Evolutionary conservation across 2,888 invertebrate species (phyloP).

Genomic region (Deilephila porcellus): DNA sequence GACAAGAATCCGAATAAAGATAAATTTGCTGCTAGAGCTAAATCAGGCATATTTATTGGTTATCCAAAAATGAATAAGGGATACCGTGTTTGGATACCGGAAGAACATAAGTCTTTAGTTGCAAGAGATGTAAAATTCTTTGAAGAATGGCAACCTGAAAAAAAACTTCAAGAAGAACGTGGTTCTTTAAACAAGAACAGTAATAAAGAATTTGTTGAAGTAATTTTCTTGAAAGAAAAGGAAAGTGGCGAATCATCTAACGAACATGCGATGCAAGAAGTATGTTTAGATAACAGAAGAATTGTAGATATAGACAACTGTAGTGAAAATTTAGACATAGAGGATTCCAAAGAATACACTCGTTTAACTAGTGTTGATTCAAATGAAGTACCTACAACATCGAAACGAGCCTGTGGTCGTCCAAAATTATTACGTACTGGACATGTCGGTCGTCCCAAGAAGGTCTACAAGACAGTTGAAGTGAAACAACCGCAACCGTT

Average conservation of each 20-base stretch:
- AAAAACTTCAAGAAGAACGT: not conserved
- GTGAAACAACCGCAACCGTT: not conserved
- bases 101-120: not conserved
- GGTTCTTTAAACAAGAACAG: not conserved
- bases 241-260: not conserved
- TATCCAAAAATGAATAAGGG: not conserved
- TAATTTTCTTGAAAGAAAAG: too few species aligned
- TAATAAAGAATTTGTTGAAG: not conserved
- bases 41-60: not conserved
- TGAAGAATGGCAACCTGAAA: not conserved
- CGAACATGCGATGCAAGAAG: not conserved
- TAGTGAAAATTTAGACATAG: not conserved
- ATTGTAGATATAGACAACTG: not conserved
- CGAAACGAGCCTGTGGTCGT: not conserved
- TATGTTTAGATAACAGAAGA: not conserved
- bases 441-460: not conserved
- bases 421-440: not conserved
- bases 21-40: not conserved
- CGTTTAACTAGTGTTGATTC: not conserved
- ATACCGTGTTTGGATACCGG: not conserved
- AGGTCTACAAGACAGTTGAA: not conserved
- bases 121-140: not conserved
- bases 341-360: not conserved
- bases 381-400: not conserved
- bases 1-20: not conserved